Percentiles rank a stretch among this genome's conserved stretches.
These are phyloP conservation scores for Ennomos erosarius DNA, from an alignment of 2,888 invertebrate species.

Conservation along the genomic window DNA sequence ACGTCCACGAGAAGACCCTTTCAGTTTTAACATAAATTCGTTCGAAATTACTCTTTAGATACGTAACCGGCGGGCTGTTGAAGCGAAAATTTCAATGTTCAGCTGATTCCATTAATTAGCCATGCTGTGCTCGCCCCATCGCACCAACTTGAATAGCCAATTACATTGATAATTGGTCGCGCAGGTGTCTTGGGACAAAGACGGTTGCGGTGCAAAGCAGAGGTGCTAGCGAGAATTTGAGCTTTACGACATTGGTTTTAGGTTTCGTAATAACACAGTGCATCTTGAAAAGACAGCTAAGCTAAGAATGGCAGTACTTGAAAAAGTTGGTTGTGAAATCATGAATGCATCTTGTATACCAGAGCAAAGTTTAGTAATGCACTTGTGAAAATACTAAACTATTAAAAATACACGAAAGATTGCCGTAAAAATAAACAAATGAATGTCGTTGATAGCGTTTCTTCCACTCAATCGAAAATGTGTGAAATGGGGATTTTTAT, in stretches of 20 bases:
- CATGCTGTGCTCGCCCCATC: slow-evolving; percentile 73
- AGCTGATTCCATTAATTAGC: slow-evolving; percentile 81
- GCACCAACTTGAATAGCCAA: slow-evolving; percentile 81
- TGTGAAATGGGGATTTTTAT: no score
- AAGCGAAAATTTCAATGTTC: slow-evolving; percentile 81
- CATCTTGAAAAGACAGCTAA: neutral
- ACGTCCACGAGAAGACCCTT: slow-evolving; percentile 33
- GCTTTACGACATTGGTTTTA: slow-evolving; percentile 5
- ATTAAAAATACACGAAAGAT: no score
- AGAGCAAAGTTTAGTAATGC: no score
- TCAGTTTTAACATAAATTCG: slow-evolving; percentile 60
- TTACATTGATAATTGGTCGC: slow-evolving; percentile 83
- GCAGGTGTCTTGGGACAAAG: slow-evolving; percentile 77
- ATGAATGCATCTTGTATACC: no score
- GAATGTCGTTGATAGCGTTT: no score
- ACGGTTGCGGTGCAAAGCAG: slow-evolving; percentile 30
- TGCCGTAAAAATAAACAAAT: no score
- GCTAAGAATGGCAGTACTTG: no score
- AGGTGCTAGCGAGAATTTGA: slow-evolving; percentile 8
- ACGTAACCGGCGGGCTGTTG: slow-evolving; percentile 55
- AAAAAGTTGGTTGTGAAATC: no score
- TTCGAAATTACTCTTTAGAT: slow-evolving; percentile 52
- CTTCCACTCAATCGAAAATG: no score
- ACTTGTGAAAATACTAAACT: no score
- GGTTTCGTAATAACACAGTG: neutral